Evolutionary conservation across 2,797 vertebrate genomes (phyloP).

Genomic region (Sciaenops ocellatus): DNA sequence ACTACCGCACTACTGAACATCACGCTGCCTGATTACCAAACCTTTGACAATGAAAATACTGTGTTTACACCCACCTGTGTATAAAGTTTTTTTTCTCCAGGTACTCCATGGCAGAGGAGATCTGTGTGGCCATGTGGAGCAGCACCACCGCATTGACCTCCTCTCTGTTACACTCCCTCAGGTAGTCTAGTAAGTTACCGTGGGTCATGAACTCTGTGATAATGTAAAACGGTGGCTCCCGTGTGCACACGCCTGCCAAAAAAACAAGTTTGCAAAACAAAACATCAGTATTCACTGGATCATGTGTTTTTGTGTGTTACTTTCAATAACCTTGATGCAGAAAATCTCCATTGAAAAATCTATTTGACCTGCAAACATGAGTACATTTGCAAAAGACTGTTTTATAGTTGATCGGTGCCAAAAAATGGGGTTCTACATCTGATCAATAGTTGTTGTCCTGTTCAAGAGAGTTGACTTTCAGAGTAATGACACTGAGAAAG

Average conservation of each 20-base stretch:
- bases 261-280: not conserved
- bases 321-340: not conserved
- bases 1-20: not conserved
- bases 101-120: conserved; percentile 99
- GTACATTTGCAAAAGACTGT: not conserved
- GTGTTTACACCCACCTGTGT: conserved; percentile 87
- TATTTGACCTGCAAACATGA: conserved; percentile 1
- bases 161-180: conserved; percentile 95
- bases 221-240: conserved; percentile 98
- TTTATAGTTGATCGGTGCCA: not conserved
- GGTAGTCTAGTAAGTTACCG: conserved; percentile 96
- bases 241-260: conserved; percentile 94
- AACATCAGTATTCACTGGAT: not conserved
- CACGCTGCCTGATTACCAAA: not conserved
- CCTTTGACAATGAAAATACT: not conserved
- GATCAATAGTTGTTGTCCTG: not conserved
- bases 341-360: not conserved
- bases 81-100: conserved; percentile 99
- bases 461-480: not conserved
- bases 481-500: not conserved
- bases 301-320: too few species aligned
- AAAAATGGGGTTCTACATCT: not conserved
- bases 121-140: conserved; percentile 99
- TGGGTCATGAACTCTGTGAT: conserved; percentile 99
- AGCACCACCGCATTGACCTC: conserved; percentile 98